phyloP scores from a whole-genome alignment of 1,140 invertebrate species.

The Orchestia grillus region DNA sequence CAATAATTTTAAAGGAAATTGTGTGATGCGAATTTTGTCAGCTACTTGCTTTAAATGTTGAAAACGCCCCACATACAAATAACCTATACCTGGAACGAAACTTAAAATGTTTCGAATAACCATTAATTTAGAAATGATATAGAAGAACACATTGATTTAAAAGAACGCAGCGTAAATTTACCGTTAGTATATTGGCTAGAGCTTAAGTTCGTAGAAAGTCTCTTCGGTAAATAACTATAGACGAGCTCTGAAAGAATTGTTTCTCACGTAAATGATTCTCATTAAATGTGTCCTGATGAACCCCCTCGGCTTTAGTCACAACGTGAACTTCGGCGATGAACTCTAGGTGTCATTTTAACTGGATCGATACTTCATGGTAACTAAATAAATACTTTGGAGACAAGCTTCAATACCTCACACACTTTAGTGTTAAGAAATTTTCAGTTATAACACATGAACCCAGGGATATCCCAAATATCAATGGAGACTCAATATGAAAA shows the following conservation, averaged over 20 bases:
- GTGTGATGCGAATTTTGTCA: too few species aligned
- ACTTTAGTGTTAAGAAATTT: background rate
- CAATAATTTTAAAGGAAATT: too few species aligned
- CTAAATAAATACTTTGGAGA: background rate
- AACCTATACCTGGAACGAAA: too few species aligned
- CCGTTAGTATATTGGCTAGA: background rate
- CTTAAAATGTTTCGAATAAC: too few species aligned
- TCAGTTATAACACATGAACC: background rate
- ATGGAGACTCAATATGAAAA: background rate
- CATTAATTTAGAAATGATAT: too few species aligned
- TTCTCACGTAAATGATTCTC: background rate
- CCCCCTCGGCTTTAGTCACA: background rate
- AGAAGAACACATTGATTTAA: background rate
- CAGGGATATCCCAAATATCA: background rate
- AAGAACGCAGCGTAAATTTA: background rate
- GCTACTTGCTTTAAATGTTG: too few species aligned
- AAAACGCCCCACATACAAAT: too few species aligned
- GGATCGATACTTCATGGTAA: background rate
- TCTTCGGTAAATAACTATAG: background rate
- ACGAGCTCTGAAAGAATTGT: background rate
- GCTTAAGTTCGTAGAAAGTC: background rate
- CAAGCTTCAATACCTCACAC: background rate
- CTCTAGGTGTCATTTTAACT: background rate
- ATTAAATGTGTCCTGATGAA: background rate
- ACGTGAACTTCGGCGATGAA: background rate